Evolutionary conservation across 2,797 vertebrate species (phyloP), one percentile per base, ranked within the genome.

Genomic region (Scolopax bukidnonensis): DNA sequence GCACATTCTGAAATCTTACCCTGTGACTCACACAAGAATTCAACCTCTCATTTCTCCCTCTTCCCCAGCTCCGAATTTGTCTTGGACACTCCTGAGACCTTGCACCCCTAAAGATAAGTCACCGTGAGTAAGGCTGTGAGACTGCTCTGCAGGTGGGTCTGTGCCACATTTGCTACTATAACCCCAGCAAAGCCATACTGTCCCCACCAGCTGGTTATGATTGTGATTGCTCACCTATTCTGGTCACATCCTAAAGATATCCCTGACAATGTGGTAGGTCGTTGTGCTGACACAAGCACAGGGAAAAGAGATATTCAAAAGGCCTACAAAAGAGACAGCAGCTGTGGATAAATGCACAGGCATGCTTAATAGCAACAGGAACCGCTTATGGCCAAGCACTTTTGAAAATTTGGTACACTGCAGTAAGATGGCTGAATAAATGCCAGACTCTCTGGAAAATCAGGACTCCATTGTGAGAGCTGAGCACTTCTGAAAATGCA

Each of bases 391-490:
- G 95, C 86, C 90, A 96, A 95, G 83, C 77, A 57, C 83, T 94
- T 77, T 11, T 80, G 88, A 57, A 89, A 90, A 94, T 57, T 10
- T 45, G 65, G 43, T 69, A 16, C 0, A 0, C 75, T 83, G 83
- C 73, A 50, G 59, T 21, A 41, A 53, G 87, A 56, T 18, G 45
- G 57, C 93, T 95, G 94, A 96, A 61, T 11, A 27, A 54, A 64
- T 74, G 94, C 94, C 95, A 96, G 86, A 10, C 63, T 30, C 56
- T 41, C 67, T 47, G 64, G 86, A 93, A 96, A 97, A 97, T 95
- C 88, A 96, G 91, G 56, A 6, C 36, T 89, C 41, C 81, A 95
- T 96, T 96, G 88, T 95, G 84, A 90, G 53, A 84, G 68, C 59
- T 84, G 84, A 93, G 88, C 77, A 74, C 90, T 92, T 70, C 4